Evolutionary conservation across 2,113 vertebrate genomes (phyloP), one percentile per base, ranked within the genome.

Genomic region (Oceanodroma tethys): DNA sequence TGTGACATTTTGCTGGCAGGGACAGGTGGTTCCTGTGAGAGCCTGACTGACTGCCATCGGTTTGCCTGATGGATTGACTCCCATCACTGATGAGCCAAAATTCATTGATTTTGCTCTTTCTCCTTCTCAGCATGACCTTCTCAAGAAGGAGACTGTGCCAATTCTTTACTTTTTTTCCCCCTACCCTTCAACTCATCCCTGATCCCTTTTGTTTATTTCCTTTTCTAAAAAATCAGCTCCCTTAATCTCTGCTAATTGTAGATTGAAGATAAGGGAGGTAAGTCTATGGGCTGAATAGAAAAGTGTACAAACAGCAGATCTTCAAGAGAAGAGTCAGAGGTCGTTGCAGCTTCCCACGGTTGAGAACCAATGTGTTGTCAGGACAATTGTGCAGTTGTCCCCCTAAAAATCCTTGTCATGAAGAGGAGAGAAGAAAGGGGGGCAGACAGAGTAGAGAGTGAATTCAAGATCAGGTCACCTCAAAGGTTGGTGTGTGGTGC

Each of bases 11-110:
- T 95, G 70, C 81, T 97, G 91, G 93, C 86, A 71, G 45, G 11
- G 86, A 83, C 76, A 92, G 95, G 91, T 85, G 93, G 66, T 82
- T 82, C 62, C 82, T 95, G 48, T 40, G 71, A 90, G 67, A 96
- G 72, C 56, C 84, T 93, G 90, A 96, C 55, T 96, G 97, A 93
- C 95, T 88, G 93, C 81, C 90, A 62, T 96, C 47, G 0, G 50
- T 78, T 96, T 76, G 73, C 52, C 79, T 97, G 98, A 97, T 82
- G 96, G 95, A 98, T 95, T 94, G 97, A 96, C 94, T 98, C 55
- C 34, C 14, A 38, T 93, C 96, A 84, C 73, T 11, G 1, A 63
- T 91, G 67, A 95, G 86, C 86, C 94, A 90, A 91, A 95, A 55
- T 19, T 79, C 90, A 97, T 95, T 78, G 97, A 97, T 96, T 97